Evolutionary conservation across 2,888 invertebrate species (phyloP), one percentile per base, ranked within the genome.

Genomic region (Brassicogethes aeneus): DNA sequence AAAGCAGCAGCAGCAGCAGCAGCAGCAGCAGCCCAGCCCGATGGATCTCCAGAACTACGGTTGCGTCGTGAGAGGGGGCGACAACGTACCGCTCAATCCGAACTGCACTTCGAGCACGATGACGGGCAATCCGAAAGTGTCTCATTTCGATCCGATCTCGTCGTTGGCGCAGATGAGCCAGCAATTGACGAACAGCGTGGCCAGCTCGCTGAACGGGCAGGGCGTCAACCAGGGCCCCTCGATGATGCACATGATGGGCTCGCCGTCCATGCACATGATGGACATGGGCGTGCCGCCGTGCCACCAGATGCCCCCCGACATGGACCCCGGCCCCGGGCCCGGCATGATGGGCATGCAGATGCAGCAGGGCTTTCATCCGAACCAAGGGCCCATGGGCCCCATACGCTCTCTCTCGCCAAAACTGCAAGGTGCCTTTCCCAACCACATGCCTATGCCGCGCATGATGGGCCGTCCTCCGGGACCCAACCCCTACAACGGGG

Each of bases 101-200:
- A 80, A 80, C 52, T 77, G 75, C 50, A 72, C 72, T 39, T n/a
- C n/a, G n/a, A 71, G 70, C 48, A 65, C 67, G 66, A 76, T 58
- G 69, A 71, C 66, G 55, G 72, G 65, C 62, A 80, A 60, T 68
- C 77, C 66, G 56, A 81, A 78, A 70, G 76, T 68, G 62, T 73
- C 76, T 60, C 88, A 80, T 61, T 93, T 93, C 67, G 93, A 93
- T 72, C 93, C 93, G 1, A 93, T 93, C 56, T 88, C 91, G 38
- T 93, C 92, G 5, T 74, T 93, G 58, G 91, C 92, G 40, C 92
- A 93, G 68, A 93, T 93, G 93, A 90, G 90, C 47, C 92, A 93
- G 60, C 90, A 91, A 62, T 70, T 93, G 49, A 89, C 91, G 10
- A 88, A 83, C 58, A 83, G 85, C 63, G 77, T 76, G 38, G 72